A percentile compares a stretch with the other conserved stretches of the same genome.
phyloP scores from a whole-genome alignment of 2,888 invertebrate genomes.

The Stenolophus ochropezus region DNA sequence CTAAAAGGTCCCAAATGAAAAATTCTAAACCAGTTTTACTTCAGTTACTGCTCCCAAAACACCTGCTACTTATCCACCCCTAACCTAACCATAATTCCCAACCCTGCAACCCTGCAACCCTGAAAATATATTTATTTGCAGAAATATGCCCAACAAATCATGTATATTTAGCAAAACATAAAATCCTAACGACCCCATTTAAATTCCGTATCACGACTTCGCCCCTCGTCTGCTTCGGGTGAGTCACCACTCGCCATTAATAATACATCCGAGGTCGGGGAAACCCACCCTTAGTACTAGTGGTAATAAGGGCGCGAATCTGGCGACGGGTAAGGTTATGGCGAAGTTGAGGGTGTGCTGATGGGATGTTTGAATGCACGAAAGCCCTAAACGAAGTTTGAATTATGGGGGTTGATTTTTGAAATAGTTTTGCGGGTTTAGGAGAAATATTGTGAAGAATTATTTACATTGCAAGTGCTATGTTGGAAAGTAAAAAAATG shows the following conservation, averaged over 20 bases:
- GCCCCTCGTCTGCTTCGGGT: slow-evolving; percentile 19
- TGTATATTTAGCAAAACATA: slow-evolving; percentile 39
- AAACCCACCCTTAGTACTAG: neutral
- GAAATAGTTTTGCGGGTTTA: slow-evolving; percentile 20
- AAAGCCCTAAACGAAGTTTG: slow-evolving; percentile 28
- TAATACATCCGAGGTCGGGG: slow-evolving; percentile 16
- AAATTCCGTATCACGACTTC: slow-evolving; percentile 41
- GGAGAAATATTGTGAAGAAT: slow-evolving; percentile 17
- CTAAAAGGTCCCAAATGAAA: too few relatives aligned
- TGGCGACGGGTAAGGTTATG: neutral
- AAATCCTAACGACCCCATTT: slow-evolving; percentile 42
- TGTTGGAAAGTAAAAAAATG: too few relatives aligned
- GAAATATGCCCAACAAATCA: slow-evolving; percentile 38
- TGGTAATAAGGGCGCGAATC: neutral
- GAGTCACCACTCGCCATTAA: slow-evolving; percentile 36
- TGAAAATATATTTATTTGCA: slow-evolving; percentile 25
- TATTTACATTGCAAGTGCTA: too few relatives aligned
- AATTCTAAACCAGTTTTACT: too few relatives aligned
- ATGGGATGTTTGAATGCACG: slow-evolving; percentile 35
- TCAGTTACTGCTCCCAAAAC: too few relatives aligned
- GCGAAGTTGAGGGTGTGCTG: slow-evolving; percentile 32
- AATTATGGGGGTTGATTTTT: slow-evolving; percentile 39
- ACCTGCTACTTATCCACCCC: too few relatives aligned
- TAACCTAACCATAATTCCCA: slow-evolving; percentile 21
- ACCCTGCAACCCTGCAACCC: neutral